Percentiles rank a stretch among this genome's conserved stretches.
phyloP scores from a whole-genome alignment of 2,113 vertebrate species.

The Cathartes aura region DNA sequence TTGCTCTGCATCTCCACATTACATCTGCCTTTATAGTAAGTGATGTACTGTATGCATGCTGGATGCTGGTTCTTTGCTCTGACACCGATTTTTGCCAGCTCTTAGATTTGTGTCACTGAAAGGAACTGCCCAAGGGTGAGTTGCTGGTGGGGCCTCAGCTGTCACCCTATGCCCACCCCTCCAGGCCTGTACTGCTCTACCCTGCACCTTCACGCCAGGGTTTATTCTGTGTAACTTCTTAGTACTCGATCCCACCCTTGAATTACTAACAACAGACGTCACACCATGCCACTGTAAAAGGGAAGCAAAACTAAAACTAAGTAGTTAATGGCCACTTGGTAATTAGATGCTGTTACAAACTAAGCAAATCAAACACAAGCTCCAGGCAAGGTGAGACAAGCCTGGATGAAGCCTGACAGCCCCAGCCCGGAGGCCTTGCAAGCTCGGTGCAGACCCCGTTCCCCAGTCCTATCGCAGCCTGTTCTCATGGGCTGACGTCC shows the following conservation, averaged over 20 bases:
- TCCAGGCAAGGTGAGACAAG: neutral
- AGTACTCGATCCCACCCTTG: neutral
- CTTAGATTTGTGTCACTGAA: neutral
- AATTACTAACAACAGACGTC: neutral
- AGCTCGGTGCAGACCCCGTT: neutral
- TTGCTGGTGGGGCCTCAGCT: neutral
- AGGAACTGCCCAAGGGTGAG: neutral
- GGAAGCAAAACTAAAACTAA: neutral
- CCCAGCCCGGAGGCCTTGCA: neutral
- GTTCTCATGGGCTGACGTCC: rapidly evolving
- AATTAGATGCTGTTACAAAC: neutral
- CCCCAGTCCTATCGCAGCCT: neutral
- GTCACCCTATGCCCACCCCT: neutral
- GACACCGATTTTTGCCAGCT: neutral
- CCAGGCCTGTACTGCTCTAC: neutral
- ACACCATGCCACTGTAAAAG: neutral
- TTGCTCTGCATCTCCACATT: neutral
- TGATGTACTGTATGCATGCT: neutral
- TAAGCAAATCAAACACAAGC: neutral
- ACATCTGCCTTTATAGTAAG: neutral
- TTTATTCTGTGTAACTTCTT: neutral
- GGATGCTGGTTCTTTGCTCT: neutral
- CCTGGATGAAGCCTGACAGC: neutral
- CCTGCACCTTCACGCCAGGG: neutral
- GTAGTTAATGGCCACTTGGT: neutral